phyloP scores from a whole-genome alignment of 2,797 vertebrate species.

The Thaleichthys pacificus region DNA sequence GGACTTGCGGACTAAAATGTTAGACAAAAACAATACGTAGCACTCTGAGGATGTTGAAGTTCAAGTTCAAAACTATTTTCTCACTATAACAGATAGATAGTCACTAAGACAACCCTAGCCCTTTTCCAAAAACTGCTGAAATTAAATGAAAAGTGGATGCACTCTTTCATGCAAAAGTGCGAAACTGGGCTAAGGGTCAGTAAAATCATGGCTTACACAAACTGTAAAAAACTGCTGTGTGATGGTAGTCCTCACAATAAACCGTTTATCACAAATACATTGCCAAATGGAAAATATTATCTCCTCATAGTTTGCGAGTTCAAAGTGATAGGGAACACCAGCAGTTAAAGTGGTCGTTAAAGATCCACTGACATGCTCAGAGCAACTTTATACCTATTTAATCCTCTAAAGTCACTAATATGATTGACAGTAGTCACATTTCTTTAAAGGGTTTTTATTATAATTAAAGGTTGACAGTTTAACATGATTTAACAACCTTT shows the following conservation, averaged over 20 bases:
- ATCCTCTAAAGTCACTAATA: too few relatives aligned
- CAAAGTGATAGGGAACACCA: constrained; percentile 30
- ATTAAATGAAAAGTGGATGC: background rate
- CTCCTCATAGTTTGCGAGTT: constrained; percentile 15
- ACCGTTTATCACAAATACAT: background rate
- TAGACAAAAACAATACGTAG: constrained; percentile 38
- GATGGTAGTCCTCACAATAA: background rate
- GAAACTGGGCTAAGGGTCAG: background rate
- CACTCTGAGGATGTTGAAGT: constrained; percentile 30
- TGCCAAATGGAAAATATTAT: background rate
- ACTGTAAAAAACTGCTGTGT: background rate
- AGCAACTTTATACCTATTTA: too few relatives aligned
- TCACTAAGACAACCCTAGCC: background rate
- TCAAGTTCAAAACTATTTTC: background rate
- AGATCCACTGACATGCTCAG: too few relatives aligned
- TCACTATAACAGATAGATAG: background rate
- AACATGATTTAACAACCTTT: too few relatives aligned
- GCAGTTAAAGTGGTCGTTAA: background rate
- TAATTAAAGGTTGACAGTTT: too few relatives aligned
- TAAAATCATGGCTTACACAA: background rate
- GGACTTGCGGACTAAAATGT: constrained; percentile 26
- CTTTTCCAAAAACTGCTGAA: background rate
- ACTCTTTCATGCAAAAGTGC: background rate
- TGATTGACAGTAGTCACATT: too few relatives aligned
- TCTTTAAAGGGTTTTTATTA: too few relatives aligned